These are phyloP conservation scores for Porites divaricata DNA, from an alignment of 92 coral and sea anemone species.

Conservation along the genomic window DNA sequence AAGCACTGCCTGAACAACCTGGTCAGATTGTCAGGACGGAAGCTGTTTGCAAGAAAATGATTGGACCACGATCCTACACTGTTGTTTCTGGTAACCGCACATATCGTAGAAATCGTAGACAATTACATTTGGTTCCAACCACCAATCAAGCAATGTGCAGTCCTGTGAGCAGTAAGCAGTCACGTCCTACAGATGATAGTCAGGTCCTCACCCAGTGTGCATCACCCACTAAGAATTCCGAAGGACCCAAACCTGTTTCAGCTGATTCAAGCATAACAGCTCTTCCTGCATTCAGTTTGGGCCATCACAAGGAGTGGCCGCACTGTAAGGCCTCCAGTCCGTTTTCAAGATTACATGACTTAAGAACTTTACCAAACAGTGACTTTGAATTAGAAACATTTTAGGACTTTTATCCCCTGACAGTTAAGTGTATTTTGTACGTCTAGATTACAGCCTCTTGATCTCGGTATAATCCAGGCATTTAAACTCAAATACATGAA, in stretches of 20 bases:
- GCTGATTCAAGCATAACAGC: not conserved
- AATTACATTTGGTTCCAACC: not conserved
- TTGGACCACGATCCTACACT: not conserved
- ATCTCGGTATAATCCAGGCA: conserved; percentile 7
- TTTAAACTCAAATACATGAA: not conserved
- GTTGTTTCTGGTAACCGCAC: not conserved
- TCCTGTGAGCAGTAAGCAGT: too few species aligned
- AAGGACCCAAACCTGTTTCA: not conserved
- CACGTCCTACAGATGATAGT: not conserved
- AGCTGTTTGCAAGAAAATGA: conserved; percentile 3
- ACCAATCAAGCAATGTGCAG: too few species aligned
- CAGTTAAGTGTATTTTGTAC: too few species aligned
- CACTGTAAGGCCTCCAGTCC: conserved; percentile 2
- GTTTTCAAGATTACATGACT: conserved; percentile 4
- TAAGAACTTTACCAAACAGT: too few species aligned
- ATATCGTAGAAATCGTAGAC: conserved; percentile 1
- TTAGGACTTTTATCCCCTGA: too few species aligned
- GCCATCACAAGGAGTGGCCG: not conserved
- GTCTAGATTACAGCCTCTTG: not conserved
- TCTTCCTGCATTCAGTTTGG: not conserved
- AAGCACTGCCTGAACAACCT: conserved; percentile 39
- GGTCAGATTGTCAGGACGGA: conserved; percentile 36
- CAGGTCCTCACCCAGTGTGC: not conserved
- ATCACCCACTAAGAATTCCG: too few species aligned
- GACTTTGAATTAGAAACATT: too few species aligned